phyloP scores from a whole-genome alignment of 2,113 vertebrate species.

The Melanostigma gelatinosum region DNA sequence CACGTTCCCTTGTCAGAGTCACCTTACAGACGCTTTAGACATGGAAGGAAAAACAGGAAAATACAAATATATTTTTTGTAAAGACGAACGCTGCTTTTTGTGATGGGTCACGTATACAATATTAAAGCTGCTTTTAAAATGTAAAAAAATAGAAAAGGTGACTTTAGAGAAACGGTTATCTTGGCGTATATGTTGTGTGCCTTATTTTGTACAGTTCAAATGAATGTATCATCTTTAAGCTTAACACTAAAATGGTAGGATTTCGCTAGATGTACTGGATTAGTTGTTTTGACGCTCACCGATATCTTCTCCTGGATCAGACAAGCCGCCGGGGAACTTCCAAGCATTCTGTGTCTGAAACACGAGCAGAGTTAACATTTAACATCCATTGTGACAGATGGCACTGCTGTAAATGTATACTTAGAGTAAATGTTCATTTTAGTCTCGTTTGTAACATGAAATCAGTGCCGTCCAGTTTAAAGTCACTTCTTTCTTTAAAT shows the following conservation, averaged over 20 bases:
- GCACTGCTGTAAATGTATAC: constrained; percentile 56
- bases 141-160: constrained; percentile 12
- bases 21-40: too few relatives aligned
- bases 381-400: constrained; percentile 7
- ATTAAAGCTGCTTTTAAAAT: constrained; percentile 74
- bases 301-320: constrained; percentile 93
- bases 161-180: constrained; percentile 32
- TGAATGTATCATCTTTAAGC: constrained; percentile 59
- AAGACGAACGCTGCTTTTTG: constrained; percentile 62
- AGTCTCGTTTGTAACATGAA: neutral
- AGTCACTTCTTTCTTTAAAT: constrained; percentile 11
- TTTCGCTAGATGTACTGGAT: constrained; percentile 56
- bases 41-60: constrained; percentile 6
- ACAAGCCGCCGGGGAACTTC: constrained; percentile 96
- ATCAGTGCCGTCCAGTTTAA: neutral
- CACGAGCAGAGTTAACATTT: constrained; percentile 7
- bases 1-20: neutral
- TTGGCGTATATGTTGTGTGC: constrained; percentile 33
- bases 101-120: constrained; percentile 31
- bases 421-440: neutral
- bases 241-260: constrained; percentile 5
- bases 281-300: constrained; percentile 82
- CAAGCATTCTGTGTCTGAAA: constrained; percentile 90
- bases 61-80: constrained; percentile 44
- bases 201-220: constrained; percentile 48